Percentiles rank a stretch among this genome's conserved stretches.
Conservation (phyloP, 2,797 vertebrate species). For the Meriones psammophilus region DNA sequence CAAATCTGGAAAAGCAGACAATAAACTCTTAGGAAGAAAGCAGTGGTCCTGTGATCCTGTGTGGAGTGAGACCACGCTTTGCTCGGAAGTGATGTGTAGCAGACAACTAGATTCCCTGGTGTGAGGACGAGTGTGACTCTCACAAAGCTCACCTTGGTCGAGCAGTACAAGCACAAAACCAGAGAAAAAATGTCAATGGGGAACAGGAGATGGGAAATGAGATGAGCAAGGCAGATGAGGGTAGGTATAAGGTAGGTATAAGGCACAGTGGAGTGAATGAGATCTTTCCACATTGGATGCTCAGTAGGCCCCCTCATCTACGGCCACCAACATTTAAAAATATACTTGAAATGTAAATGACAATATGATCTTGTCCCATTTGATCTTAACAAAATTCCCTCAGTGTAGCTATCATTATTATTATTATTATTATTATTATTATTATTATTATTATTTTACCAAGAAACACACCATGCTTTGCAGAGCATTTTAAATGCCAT, state of each 20-base stretch:
- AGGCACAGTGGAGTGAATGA: background rate
- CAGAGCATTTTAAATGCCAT: background rate
- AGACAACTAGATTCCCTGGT: accelerated
- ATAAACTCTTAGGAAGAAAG: background rate
- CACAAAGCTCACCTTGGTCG: background rate
- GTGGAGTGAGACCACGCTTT: accelerated
- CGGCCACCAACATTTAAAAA: background rate
- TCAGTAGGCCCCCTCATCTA: background rate
- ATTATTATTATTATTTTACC: background rate
- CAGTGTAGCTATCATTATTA: background rate
- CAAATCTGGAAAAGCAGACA: background rate
- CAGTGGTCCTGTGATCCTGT: accelerated
- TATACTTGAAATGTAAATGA: background rate
- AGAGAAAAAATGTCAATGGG: background rate
- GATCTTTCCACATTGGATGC: background rate
- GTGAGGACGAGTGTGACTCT: background rate
- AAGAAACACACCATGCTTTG: background rate
- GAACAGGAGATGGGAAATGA: too few species aligned
- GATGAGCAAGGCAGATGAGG: too few species aligned
- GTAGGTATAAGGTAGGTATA: background rate
- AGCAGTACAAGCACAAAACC: background rate
- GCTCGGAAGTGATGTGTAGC: background rate
- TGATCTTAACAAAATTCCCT: background rate
- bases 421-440: too few species aligned
- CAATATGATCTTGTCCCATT: background rate